These are phyloP conservation scores for Aspidiotus rigidus DNA, from an alignment of 2,888 invertebrate species.

Conservation along the genomic window DNA sequence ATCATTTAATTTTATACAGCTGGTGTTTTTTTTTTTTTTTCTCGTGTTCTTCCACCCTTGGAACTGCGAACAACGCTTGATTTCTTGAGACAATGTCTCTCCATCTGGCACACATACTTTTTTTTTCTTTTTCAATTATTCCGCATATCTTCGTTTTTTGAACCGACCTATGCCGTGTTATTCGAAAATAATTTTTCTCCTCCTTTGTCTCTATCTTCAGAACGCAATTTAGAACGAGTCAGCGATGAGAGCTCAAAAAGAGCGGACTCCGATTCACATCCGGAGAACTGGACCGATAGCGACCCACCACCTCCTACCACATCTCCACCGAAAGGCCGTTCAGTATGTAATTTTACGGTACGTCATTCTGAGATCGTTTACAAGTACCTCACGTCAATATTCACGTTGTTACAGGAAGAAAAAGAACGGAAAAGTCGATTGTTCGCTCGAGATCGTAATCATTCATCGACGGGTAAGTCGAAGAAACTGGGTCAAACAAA, in stretches of 20 bases:
- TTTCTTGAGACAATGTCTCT: too few relatives aligned
- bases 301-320: slow-evolving; percentile 50
- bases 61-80: too few relatives aligned
- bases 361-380: neutral
- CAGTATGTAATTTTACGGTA: neutral
- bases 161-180: neutral
- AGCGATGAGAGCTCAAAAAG: slow-evolving; percentile 51
- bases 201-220: slow-evolving; percentile 35
- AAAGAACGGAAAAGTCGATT: slow-evolving; percentile 49
- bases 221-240: slow-evolving; percentile 46
- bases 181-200: neutral
- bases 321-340: slow-evolving; percentile 44
- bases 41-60: too few relatives aligned
- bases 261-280: slow-evolving; percentile 50
- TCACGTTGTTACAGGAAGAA: slow-evolving; percentile 22
- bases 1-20: too few relatives aligned
- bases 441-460: slow-evolving; percentile 49
- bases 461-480: slow-evolving; percentile 47
- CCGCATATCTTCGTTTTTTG: neutral
- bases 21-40: too few relatives aligned
- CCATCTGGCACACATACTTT: too few relatives aligned
- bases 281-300: slow-evolving; percentile 55
- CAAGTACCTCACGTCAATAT: neutral
- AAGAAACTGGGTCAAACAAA: slow-evolving; percentile 50
- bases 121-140: too few relatives aligned